Base-by-base conservation (phyloP, 2,113 vertebrate species). In the Menidia beryllina region DNA sequence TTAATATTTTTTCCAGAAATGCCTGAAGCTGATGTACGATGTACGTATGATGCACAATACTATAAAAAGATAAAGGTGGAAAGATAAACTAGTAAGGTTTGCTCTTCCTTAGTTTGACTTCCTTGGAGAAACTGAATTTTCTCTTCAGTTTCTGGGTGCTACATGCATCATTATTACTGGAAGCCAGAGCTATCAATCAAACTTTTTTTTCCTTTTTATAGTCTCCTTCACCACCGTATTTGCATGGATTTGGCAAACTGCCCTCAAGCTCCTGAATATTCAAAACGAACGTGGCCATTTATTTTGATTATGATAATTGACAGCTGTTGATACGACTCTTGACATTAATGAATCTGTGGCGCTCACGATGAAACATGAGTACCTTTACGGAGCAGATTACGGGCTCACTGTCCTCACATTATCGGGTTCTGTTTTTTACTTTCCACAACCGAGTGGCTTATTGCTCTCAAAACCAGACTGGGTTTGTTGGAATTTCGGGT, bases 301-400 rank as follows among this genome's bases (percentile, higher is more conserved):
- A 82, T 86, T 89, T 85, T 80, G 80, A 79, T 84, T 78, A 86
- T 71, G 68, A 64, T 86, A 84, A 88, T 71, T 82, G 86, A 81
- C 87, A 88, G 84, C 71, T 84, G 82, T 78, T 88, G 87, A 77
- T 82, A 68, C 65, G 54, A 81, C 75, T 75, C 77, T 59, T 85
- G 82, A 86, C 76, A 64, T 71, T 75, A 85, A 86, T 86, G 70
- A 87, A 85, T 76, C 66, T 63, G 14, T 81, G 78, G 76, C 76
- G 68, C 62, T 78, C 66, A 26, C 72, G 70, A 82, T 85, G 66
- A 88, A 85, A 71, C 78, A 65, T 68, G 79, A 87, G 75, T 68
- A 63, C 67, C 75, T 75, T 62, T 3, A 55, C 25, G n/a, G 68
- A 65, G 51, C 49, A 13, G 51, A 58, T 68, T 51, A 62, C 38